A percentile compares a stretch with the other conserved stretches of the same genome.
Conservation (phyloP, 1,140 invertebrate genomes). For the Catajapyx aquilonaris region DNA sequence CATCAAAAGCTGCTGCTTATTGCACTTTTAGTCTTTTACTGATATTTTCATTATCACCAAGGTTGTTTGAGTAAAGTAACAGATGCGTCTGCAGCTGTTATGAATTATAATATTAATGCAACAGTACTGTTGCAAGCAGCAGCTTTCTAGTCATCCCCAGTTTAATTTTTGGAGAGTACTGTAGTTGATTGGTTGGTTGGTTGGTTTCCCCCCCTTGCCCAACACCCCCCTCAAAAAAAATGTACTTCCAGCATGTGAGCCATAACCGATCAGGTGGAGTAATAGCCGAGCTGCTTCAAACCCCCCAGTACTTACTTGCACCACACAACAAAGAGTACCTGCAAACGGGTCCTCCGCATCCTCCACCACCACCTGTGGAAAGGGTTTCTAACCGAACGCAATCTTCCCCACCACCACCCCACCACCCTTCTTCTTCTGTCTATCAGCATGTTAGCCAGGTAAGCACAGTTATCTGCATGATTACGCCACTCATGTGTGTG, state of each 20-base stretch:
- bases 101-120: too few species aligned
- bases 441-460: constrained; percentile 6
- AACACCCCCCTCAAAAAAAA: too few species aligned
- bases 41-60: too few species aligned
- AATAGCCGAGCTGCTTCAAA: constrained; percentile 19
- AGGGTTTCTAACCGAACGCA: not conserved
- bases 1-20: too few species aligned
- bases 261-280: constrained; percentile 13
- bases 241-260: too few species aligned
- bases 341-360: not conserved
- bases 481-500: not conserved
- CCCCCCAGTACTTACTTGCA: constrained; percentile 14
- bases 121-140: too few species aligned
- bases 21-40: too few species aligned
- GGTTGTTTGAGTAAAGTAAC: too few species aligned
- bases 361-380: constrained; percentile 7
- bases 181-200: constrained; percentile 6
- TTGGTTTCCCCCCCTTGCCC: constrained; percentile 9
- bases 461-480: not conserved
- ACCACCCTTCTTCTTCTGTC: constrained; percentile 4
- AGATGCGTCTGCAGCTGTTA: too few species aligned
- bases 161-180: too few species aligned
- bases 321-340: constrained; percentile 31
- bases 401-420: not conserved
- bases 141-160: too few species aligned